Evolutionary conservation across 1,140 invertebrate species (phyloP), one percentile per base, ranked within the genome.

Genomic region (Wiebesia pumilae): DNA sequence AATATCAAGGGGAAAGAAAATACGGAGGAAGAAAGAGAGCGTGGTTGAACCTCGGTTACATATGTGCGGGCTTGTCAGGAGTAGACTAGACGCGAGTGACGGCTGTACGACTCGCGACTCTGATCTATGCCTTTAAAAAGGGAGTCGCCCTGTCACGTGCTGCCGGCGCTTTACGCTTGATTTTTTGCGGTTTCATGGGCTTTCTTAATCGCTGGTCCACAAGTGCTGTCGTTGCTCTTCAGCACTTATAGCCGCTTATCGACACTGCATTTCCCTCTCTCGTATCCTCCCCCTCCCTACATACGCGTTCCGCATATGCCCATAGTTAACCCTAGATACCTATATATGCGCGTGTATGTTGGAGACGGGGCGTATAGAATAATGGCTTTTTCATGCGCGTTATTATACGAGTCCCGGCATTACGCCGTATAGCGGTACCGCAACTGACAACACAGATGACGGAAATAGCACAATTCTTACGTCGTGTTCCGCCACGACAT

Each of bases 141-240:
- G 80, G 89, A 84, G 87, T 83, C 84, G 82, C 77, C 77, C 77
- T 89, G 90, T 90, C 91, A 90, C 90, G 89, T 90, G 90, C 89
- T 89, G 82, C 86, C 85, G 71, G 67, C 43, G 88, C 84, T 90
- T 89, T 88, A 82, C 89, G 88, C 88, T 88, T 88, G 89, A 90
- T 91, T 90, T 90, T 88, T 89, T 88, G 90, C 89, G 90, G 89
- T 91, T 90, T 90, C 90, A 90, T 89, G 90, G 75, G 88, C 88
- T 90, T 89, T 83, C 90, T 89, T 91, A 91, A 91, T 91, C 88
- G 90, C 71, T 87, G 81, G 84, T 85, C 88, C 88, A 85, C 81
- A 85, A 78, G 85, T n/a, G 19, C 54, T 14, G 54, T 82, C 35
- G n/a, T 4, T 7, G 54, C 30, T 65, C 51, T 38, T 33, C 30